Evolutionary conservation across 2,113 vertebrate species (phyloP).

Genomic region (Eulemur rufifrons): DNA sequence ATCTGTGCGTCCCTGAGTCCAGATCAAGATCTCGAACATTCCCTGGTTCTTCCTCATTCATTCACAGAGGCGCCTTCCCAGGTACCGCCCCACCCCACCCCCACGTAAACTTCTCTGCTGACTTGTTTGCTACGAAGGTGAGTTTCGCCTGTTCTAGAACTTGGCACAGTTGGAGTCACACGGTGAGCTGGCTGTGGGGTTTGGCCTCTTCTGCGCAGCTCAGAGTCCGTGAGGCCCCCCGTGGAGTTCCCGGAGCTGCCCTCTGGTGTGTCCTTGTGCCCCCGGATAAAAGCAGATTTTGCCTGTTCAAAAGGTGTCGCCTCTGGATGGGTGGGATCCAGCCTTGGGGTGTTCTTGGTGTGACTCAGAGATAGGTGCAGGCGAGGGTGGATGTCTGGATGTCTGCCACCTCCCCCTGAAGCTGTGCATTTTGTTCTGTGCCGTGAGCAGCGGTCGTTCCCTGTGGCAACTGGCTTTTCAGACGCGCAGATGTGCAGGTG

Average conservation of each 20-base stretch:
- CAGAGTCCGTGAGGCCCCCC: neutral
- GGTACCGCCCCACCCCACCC: no score
- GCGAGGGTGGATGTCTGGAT: no score
- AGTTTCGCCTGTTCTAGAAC: neutral
- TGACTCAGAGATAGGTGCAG: no score
- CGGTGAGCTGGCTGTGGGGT: neutral
- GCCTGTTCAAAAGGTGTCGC: neutral
- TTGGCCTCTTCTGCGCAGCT: fast-evolving
- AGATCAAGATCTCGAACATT: neutral
- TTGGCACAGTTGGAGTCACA: fast-evolving
- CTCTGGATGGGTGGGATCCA: fast-evolving
- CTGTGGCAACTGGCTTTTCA: neutral
- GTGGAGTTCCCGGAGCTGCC: neutral
- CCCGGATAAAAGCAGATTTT: neutral
- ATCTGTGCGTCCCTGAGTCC: fast-evolving
- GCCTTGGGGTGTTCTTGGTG: neutral
- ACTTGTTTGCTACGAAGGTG: neutral
- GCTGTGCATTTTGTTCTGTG: neutral
- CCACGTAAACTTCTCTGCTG: neutral
- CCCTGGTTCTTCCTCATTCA: neutral
- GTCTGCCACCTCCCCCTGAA: neutral
- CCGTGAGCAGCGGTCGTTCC: neutral
- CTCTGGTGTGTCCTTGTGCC: neutral
- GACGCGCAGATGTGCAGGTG: neutral
- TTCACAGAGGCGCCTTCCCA: neutral